Percentiles rank a stretch among this genome's conserved stretches.
phyloP scores from a whole-genome alignment of 1,140 invertebrate species.

The Zophobas atratus region DNA sequence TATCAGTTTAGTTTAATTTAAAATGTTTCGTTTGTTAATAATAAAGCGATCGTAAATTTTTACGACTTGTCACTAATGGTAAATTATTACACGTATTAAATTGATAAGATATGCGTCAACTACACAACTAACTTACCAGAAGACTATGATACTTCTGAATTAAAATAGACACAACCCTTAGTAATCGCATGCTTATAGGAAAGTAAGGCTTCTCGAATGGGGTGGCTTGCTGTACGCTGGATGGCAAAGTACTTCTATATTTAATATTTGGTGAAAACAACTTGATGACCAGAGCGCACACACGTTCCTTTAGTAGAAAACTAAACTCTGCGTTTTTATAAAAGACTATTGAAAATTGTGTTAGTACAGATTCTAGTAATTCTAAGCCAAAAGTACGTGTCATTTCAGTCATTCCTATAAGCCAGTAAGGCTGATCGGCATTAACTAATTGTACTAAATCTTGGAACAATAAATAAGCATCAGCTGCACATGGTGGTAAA shows the following conservation, averaged over 20 bases:
- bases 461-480: constrained; percentile 97
- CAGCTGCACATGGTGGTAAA: constrained; percentile 90
- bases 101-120: neutral
- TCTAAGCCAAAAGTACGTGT: constrained; percentile 97
- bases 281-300: constrained; percentile 98
- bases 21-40: no score
- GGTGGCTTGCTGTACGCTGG: constrained; percentile 72
- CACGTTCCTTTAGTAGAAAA: constrained; percentile 95
- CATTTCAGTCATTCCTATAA: constrained; percentile 97
- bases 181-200: constrained; percentile 95
- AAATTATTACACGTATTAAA: no score
- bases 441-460: constrained; percentile 97
- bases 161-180: constrained; percentile 93
- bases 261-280: constrained; percentile 98
- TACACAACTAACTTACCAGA: constrained; percentile 77
- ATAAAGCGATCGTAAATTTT: no score
- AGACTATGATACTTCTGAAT: constrained; percentile 95
- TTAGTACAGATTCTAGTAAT: constrained; percentile 93
- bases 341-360: constrained; percentile 93
- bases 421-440: constrained; percentile 95
- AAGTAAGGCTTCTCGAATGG: constrained; percentile 94
- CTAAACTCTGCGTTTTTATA: constrained; percentile 96
- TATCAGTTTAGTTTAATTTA: no score
- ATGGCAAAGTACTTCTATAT: constrained; percentile 78
- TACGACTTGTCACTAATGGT: no score